A percentile compares a stretch with the other conserved stretches of the same genome.
Evolutionary conservation across 2,113 vertebrate genomes (phyloP).

Genomic region (Rhombomys opimus): DNA sequence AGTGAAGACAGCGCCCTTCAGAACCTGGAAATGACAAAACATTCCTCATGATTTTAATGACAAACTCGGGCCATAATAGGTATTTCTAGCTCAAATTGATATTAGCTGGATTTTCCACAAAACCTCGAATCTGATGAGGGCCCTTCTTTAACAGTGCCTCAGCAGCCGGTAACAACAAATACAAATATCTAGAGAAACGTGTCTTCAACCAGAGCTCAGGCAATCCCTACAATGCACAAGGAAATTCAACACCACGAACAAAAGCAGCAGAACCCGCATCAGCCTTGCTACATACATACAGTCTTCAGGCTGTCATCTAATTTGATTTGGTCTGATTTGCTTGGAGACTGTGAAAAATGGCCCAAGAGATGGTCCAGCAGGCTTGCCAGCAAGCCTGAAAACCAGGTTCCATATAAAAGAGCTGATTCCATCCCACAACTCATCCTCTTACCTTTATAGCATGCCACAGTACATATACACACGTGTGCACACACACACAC

Average conservation of each 20-base stretch:
- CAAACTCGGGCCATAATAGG: neutral
- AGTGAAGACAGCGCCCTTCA: neutral
- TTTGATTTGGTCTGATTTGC: neutral
- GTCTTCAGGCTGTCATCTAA: neutral
- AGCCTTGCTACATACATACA: neutral
- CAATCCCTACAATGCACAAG: neutral
- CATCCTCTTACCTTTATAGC: neutral
- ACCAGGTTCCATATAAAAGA: neutral
- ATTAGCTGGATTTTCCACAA: slow-evolving; percentile 13
- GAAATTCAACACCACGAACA: neutral
- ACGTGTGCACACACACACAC: neutral
- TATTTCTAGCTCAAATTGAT: slow-evolving; percentile 17
- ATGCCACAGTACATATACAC: neutral
- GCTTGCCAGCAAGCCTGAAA: neutral
- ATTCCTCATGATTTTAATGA: neutral
- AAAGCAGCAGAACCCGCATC: slow-evolving; percentile 8
- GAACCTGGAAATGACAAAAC: neutral
- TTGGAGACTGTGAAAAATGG: neutral
- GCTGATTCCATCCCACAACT: neutral
- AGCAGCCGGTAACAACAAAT: neutral
- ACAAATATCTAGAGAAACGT: neutral
- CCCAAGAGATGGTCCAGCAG: neutral
- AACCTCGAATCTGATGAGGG: neutral
- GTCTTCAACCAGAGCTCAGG: slow-evolving; percentile 16
- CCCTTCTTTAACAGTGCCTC: neutral